A percentile compares a stretch with the other conserved stretches of the same genome.
These are phyloP conservation scores for Hippoglossus stenolepis DNA, from an alignment of 2,113 vertebrate species.

Conservation along the genomic window DNA sequence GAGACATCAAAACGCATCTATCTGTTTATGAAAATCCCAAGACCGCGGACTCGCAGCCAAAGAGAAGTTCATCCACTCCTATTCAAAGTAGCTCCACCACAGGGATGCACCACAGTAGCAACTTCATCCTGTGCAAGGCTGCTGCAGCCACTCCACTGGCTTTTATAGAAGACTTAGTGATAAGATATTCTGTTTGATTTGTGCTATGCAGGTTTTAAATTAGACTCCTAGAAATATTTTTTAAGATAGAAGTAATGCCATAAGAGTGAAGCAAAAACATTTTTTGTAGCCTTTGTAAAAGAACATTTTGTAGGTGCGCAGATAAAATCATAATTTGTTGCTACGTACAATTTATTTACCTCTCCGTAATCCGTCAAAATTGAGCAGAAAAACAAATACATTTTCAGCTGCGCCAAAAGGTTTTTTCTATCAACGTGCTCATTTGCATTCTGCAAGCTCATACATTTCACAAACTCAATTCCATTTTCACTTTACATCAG, in stretches of 20 bases:
- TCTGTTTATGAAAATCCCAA: constrained; percentile 45
- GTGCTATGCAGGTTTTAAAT: constrained; percentile 30
- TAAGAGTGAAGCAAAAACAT: constrained; percentile 35
- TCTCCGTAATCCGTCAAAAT: constrained; percentile 41
- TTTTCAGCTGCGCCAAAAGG: constrained; percentile 48
- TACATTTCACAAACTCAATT: constrained; percentile 67
- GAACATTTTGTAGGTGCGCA: constrained; percentile 21
- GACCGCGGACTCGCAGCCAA: constrained; percentile 33
- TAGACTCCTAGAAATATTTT: constrained; percentile 1
- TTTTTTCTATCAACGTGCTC: constrained; percentile 60
- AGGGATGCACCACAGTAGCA: constrained; percentile 24
- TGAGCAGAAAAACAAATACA: constrained; percentile 54
- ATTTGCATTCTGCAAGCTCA: constrained; percentile 75
- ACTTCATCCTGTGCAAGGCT: constrained; percentile 11
- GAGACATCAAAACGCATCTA: constrained; percentile 55
- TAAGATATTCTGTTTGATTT: constrained; percentile 41
- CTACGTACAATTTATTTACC: constrained; percentile 38
- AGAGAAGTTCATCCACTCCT: constrained; percentile 44
- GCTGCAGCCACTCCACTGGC: constrained; percentile 3
- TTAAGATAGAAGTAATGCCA: constrained; percentile 5
- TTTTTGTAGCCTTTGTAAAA: constrained; percentile 5
- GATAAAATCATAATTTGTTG: constrained; percentile 44
- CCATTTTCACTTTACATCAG: constrained; percentile 64
- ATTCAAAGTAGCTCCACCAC: constrained; percentile 30
- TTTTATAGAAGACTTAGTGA: constrained; percentile 22